Percentiles rank a stretch among this genome's conserved stretches.
phyloP scores from a whole-genome alignment of 2,113 vertebrate genomes.

The Bettongia penicillata region DNA sequence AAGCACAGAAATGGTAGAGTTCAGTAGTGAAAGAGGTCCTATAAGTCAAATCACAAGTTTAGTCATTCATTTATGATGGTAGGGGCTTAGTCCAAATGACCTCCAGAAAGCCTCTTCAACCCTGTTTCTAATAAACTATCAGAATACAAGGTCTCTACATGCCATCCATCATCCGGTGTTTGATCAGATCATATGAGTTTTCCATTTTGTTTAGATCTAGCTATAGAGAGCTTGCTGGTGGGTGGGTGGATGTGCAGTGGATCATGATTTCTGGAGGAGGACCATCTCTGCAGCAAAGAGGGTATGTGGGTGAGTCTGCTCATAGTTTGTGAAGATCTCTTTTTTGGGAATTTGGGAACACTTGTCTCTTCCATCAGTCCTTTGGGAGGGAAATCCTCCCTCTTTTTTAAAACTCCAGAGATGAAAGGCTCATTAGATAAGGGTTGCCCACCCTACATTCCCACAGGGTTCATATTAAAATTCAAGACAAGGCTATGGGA shows the following conservation, averaged over 20 bases:
- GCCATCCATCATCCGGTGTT: background rate
- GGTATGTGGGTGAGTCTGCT: background rate
- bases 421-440: background rate
- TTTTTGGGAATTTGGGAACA: background rate
- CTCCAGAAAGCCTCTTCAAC: background rate
- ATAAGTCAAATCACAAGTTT: background rate
- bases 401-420: background rate
- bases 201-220: background rate
- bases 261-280: background rate
- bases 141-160: background rate
- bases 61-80: background rate
- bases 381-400: background rate
- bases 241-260: background rate
- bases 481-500: background rate
- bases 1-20: background rate
- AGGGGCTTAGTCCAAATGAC: background rate
- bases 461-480: background rate
- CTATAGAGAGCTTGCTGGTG: background rate
- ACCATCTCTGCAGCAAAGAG: conserved; percentile 10
- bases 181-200: background rate
- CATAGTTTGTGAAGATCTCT: background rate
- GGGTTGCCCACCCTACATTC: background rate
- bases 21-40: background rate
- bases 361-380: background rate
- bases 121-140: background rate